These are phyloP conservation scores for Heterodera filipjevi DNA, from an alignment of 2,888 invertebrate species.

Conservation along the genomic window DNA sequence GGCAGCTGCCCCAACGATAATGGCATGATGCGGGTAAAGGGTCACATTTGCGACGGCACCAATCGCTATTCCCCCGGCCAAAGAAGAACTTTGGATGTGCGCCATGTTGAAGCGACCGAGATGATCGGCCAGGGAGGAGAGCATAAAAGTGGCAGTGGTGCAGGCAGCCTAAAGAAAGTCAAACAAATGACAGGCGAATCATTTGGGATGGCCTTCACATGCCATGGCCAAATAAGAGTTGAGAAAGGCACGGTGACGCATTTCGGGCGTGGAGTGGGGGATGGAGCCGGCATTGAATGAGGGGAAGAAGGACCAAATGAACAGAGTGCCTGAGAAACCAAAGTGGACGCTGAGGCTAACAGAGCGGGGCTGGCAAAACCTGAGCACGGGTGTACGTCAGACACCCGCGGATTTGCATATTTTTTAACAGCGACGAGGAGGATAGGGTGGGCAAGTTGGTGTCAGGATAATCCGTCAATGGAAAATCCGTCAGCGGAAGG, in stretches of 20 bases:
- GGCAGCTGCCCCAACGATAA: constrained; percentile 61
- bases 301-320: constrained; percentile 96
- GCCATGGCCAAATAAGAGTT: constrained; percentile 90
- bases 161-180: constrained; percentile 66
- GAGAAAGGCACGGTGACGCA: constrained; percentile 78
- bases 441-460: too few species aligned
- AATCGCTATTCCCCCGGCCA: constrained; percentile 68
- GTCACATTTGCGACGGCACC: constrained; percentile 67
- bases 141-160: constrained; percentile 80
- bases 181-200: too few species aligned
- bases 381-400: too few species aligned
- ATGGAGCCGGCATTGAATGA: constrained; percentile 81
- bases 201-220: constrained; percentile 1
- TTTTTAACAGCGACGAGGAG: too few species aligned
- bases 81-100: constrained; percentile 68
- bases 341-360: too few species aligned
- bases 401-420: too few species aligned
- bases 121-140: constrained; percentile 77
- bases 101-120: constrained; percentile 49
- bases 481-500: too few species aligned
- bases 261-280: constrained; percentile 63
- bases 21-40: constrained; percentile 65
- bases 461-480: too few species aligned
- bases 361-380: too few species aligned
- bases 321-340: constrained; percentile 77